Evolutionary conservation across 2,113 vertebrate species (phyloP).

Genomic region (Dromaius novaehollandiae): DNA sequence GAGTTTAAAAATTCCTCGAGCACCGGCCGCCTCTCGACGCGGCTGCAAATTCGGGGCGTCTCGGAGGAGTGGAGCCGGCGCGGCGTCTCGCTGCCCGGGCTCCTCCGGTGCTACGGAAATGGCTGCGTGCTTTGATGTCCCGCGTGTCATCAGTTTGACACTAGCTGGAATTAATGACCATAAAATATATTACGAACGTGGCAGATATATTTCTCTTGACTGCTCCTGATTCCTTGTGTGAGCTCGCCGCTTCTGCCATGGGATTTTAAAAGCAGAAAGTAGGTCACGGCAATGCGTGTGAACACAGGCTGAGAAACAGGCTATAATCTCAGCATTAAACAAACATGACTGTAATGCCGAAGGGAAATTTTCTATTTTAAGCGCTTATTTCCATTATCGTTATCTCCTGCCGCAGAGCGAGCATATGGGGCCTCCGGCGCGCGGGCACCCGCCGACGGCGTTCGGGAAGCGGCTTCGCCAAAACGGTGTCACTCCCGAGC

Average conservation of each 20-base stretch:
- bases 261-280: constrained; percentile 46
- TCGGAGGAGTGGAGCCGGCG: not conserved
- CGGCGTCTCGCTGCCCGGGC: not conserved
- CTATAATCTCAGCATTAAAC: constrained; percentile 12
- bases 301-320: not conserved
- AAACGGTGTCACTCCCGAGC: not conserved
- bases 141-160: constrained; percentile 40
- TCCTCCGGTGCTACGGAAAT: constrained; percentile 8
- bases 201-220: not conserved
- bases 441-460: not conserved
- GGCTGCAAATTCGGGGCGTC: not conserved
- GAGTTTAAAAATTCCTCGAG: constrained; percentile 17
- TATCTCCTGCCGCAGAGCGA: not conserved
- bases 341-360: constrained; percentile 1
- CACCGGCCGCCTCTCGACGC: not conserved
- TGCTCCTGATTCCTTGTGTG: not conserved
- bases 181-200: not conserved
- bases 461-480: not conserved
- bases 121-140: constrained; percentile 44
- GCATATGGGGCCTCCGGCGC: not conserved
- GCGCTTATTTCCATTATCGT: constrained; percentile 5
- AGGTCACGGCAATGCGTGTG: constrained; percentile 47
- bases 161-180: constrained; percentile 47
- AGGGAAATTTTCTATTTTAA: constrained; percentile 41
- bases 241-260: not conserved